Percentiles rank a stretch among this genome's conserved stretches.
These are phyloP conservation scores for Cistogaster globosa DNA, from an alignment of 2,888 invertebrate genomes.

Conservation along the genomic window DNA sequence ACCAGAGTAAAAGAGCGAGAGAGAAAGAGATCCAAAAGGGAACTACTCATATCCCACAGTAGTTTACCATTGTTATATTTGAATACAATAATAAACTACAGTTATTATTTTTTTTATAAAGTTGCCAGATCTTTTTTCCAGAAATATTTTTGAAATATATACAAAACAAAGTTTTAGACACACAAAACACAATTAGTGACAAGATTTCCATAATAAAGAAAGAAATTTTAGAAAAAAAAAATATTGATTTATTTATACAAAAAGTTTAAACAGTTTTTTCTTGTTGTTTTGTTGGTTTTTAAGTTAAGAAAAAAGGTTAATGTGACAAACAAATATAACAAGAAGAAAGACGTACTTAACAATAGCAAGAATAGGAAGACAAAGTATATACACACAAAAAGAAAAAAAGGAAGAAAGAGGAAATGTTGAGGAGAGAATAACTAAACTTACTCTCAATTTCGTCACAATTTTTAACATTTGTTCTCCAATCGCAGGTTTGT, in stretches of 20 bases:
- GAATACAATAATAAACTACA: conserved; percentile 4
- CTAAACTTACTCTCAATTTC: conserved; percentile 94
- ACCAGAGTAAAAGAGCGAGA: neutral
- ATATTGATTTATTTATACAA: neutral
- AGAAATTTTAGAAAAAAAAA: conserved; percentile 7
- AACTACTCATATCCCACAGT: neutral
- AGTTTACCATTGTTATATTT: too few relatives aligned
- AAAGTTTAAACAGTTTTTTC: conserved; percentile 6
- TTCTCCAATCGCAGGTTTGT: conserved; percentile 98
- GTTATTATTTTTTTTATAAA: conserved; percentile 9
- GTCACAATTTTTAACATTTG: conserved; percentile 98
- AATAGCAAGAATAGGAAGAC: conserved; percentile 22
- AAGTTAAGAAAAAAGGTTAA: neutral
- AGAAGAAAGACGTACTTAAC: neutral
- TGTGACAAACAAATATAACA: neutral
- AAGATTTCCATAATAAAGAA: conserved; percentile 20
- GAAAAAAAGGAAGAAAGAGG: conserved; percentile 15
- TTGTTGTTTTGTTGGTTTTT: neutral
- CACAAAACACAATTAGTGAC: conserved; percentile 20
- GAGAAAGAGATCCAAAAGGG: neutral
- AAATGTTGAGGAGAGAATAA: conserved; percentile 39
- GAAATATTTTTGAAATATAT: neutral
- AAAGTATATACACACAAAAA: conserved; percentile 10
- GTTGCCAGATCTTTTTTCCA: conserved; percentile 11
- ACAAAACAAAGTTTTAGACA: conserved; percentile 51